Conservation (phyloP, 2,113 vertebrate species). For the mouse (Mus musculus) region GRCm39 chr14:102627501-102628000, state of each 20-base stretch:
- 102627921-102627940: not conserved
- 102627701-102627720: not conserved
- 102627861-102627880: conserved; percentile 40
- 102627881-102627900: not conserved
- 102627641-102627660: not conserved
- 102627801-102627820: conserved; percentile 16
- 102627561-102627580: not conserved
- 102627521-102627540: not conserved
- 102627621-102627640: not conserved
- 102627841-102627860: not conserved
- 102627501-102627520: not conserved
- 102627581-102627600: accelerated
- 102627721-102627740: not conserved
- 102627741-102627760: not conserved
- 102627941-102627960: not conserved
- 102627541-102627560: too few relatives aligned
- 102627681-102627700: not conserved
- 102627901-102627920: not conserved
- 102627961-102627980: not conserved
- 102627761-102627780: not conserved
- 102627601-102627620: not conserved
- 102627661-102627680: not conserved
- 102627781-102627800: not conserved
- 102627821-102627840: not conserved
- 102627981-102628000: not conserved